Percentiles rank a stretch among this genome's conserved stretches.
Evolutionary conservation across 2,797 vertebrate species (phyloP).

Genomic region (Crenuchus spilurus): DNA sequence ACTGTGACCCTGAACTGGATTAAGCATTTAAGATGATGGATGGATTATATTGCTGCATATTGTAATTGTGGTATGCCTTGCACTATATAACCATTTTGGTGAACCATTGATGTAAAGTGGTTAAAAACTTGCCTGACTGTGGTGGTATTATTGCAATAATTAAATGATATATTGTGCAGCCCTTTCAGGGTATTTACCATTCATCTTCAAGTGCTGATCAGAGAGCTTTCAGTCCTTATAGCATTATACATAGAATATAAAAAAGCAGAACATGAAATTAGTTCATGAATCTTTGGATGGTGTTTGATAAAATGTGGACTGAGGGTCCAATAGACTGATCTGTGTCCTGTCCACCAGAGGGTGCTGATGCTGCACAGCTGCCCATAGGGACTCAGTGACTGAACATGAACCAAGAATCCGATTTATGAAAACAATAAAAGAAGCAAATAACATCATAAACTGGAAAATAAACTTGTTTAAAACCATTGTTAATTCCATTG

Average conservation of each 20-base stretch:
- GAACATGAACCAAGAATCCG: no score
- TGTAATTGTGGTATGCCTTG: no score
- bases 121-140: neutral
- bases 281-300: neutral
- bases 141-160: no score
- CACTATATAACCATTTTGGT: no score
- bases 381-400: conserved; percentile 45
- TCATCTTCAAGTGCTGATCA: neutral
- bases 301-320: neutral
- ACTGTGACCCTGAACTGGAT: no score
- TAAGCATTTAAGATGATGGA: no score
- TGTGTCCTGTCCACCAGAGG: conserved; percentile 56
- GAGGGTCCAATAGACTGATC: conserved; percentile 11
- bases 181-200: conserved; percentile 16
- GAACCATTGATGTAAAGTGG: no score
- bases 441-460: conserved; percentile 53
- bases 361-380: conserved; percentile 56
- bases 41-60: no score
- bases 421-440: conserved; percentile 45
- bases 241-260: neutral
- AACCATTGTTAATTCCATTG: conserved; percentile 31
- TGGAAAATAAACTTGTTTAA: conserved; percentile 65
- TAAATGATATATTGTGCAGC: no score
- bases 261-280: neutral
- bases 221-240: neutral